These are phyloP conservation scores for Tetranychus truncatus DNA, from an alignment of 2,888 invertebrate species.

Conservation along the genomic window DNA sequence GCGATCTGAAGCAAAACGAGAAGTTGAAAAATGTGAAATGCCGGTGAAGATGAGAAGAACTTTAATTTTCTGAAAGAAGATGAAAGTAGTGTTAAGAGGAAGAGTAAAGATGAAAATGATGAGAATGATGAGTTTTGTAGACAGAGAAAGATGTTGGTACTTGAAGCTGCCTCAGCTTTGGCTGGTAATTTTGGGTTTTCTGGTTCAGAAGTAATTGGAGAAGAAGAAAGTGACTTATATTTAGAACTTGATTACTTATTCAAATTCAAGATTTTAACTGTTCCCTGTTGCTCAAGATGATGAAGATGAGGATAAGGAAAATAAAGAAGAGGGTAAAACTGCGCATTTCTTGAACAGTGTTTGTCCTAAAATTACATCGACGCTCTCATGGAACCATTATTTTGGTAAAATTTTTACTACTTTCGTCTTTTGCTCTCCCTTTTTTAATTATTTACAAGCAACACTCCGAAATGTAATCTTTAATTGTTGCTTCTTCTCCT, in stretches of 20 bases:
- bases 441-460: not conserved
- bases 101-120: not conserved
- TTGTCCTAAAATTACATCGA: not conserved
- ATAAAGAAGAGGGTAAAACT: not conserved
- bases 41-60: not conserved
- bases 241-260: not conserved
- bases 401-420: not conserved
- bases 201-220: not conserved
- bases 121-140: not conserved
- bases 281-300: not conserved
- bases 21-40: not conserved
- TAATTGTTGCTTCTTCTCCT: not conserved
- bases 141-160: not conserved
- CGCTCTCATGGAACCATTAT: not conserved
- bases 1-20: conserved; percentile 1
- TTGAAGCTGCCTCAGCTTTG: not conserved
- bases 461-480: not conserved
- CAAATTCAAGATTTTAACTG: not conserved
- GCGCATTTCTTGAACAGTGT: not conserved
- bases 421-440: not conserved
- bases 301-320: not conserved
- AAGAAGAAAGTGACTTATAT: not conserved
- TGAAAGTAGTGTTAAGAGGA: not conserved
- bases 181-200: not conserved
- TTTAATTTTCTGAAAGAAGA: not conserved